Percentiles rank a stretch among this genome's conserved stretches.
Evolutionary conservation across 2,888 invertebrate genomes (phyloP).

Genomic region (Orthosia incerta): DNA sequence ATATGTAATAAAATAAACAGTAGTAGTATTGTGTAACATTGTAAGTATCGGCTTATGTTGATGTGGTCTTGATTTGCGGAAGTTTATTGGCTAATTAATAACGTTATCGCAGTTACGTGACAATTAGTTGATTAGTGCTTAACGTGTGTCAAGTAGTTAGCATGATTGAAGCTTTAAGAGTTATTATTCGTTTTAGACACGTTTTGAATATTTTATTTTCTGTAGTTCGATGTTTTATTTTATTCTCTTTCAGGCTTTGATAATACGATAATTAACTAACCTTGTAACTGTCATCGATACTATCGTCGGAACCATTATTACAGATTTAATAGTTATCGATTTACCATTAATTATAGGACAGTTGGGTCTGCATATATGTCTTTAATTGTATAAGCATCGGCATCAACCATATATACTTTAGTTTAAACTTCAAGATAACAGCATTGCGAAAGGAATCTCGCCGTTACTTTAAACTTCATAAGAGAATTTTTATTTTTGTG

Average conservation of each 20-base stretch:
- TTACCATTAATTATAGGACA: constrained; percentile 13
- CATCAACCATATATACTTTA: neutral
- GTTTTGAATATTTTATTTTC: constrained; percentile 7
- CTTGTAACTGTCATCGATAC: constrained; percentile 6
- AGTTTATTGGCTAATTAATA: constrained; percentile 59
- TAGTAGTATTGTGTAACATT: constrained; percentile 60
- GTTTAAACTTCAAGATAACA: neutral
- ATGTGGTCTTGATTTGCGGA: constrained; percentile 46
- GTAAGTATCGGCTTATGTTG: constrained; percentile 47
- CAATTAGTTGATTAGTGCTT: constrained; percentile 55
- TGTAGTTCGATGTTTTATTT: constrained; percentile 7
- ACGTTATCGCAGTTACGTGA: constrained; percentile 33
- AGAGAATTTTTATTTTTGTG: neutral
- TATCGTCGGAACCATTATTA: neutral
- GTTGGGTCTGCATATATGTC: neutral
- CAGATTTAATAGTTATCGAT: constrained; percentile 32
- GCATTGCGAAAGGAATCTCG: neutral
- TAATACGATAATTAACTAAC: constrained; percentile 6
- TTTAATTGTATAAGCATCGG: neutral
- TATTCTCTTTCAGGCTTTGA: constrained; percentile 5
- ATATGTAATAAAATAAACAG: constrained; percentile 67
- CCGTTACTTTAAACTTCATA: constrained; percentile 23
- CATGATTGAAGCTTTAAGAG: constrained; percentile 24
- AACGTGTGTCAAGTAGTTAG: constrained; percentile 25
- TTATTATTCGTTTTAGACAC: constrained; percentile 16